A percentile compares a stretch with the other conserved stretches of the same genome.
phyloP scores from a whole-genome alignment of 2,888 invertebrate genomes.

The Lycaena phlaeas region DNA sequence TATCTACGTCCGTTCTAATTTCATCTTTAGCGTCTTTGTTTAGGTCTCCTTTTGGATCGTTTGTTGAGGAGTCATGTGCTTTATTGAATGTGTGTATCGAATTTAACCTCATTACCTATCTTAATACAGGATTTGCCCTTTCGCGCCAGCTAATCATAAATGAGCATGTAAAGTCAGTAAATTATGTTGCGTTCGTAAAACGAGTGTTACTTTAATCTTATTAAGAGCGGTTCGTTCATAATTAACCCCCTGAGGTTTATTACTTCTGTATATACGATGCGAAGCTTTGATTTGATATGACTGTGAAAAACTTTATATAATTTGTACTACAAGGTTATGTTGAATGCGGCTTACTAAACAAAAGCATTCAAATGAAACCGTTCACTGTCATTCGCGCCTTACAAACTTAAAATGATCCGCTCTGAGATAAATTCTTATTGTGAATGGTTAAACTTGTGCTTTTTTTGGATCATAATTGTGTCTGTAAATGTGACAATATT shows the following conservation, averaged over 20 bases:
- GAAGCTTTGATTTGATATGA: constrained; percentile 44
- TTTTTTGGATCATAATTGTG: no score
- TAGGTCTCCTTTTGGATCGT: constrained; percentile 45
- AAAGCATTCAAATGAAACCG: no score
- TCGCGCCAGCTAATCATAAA: constrained; percentile 73
- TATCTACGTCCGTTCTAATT: constrained; percentile 34
- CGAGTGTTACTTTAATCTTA: constrained; percentile 54
- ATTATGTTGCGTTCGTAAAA: constrained; percentile 68
- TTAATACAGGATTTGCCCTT: constrained; percentile 73
- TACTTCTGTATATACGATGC: constrained; percentile 62
- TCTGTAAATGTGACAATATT: no score
- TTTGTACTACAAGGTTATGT: not conserved
- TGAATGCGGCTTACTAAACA: no score
- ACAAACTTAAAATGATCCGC: no score
- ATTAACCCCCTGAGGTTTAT: constrained; percentile 68
- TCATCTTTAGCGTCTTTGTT: constrained; percentile 38
- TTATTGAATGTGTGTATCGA: constrained; percentile 35
- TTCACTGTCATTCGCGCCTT: no score
- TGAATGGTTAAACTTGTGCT: no score
- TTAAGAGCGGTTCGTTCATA: constrained; percentile 60
- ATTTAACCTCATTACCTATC: constrained; percentile 74
- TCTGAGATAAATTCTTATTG: no score
- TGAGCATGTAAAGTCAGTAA: constrained; percentile 71
- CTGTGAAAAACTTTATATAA: constrained; percentile 14
- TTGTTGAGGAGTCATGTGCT: constrained; percentile 26